Percentiles rank a stretch among this genome's conserved stretches.
These are phyloP conservation scores for Folsomia manolachei DNA, from an alignment of 2,888 invertebrate species.

Conservation along the genomic window DNA sequence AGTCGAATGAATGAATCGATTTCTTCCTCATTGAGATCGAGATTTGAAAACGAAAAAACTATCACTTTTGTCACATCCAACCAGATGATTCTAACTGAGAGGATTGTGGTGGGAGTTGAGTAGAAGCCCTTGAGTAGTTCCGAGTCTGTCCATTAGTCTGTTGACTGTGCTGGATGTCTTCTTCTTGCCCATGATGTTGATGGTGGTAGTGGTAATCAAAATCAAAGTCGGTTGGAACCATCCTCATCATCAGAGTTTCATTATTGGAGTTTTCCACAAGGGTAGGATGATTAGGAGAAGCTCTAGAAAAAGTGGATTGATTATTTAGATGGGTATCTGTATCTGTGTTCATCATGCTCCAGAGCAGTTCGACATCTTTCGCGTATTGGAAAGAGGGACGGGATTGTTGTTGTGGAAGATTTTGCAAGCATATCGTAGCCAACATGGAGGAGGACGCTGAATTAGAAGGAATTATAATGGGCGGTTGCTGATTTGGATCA, in stretches of 20 bases:
- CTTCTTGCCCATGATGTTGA: conserved; percentile 2
- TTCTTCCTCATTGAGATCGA: not conserved
- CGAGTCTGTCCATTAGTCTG: not conserved
- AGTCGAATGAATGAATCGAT: not conserved
- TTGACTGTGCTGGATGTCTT: not conserved
- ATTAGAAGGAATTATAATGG: conserved; percentile 25
- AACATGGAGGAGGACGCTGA: conserved; percentile 34
- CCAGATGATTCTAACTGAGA: conserved; percentile 39
- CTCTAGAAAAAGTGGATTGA: not conserved
- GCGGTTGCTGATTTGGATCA: conserved; percentile 34
- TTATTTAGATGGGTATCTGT: not conserved
- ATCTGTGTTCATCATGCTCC: conserved; percentile 24
- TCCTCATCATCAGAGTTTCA: conserved; percentile 32
- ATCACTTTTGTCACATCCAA: conserved; percentile 39
- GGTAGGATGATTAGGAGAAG: not conserved
- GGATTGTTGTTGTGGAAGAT: conserved; percentile 21
- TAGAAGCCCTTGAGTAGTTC: not conserved
- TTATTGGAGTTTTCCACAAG: not conserved
- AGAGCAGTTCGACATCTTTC: conserved; percentile 14
- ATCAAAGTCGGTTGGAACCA: conserved; percentile 19
- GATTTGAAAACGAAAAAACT: not conserved
- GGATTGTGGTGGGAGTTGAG: conserved; percentile 8
- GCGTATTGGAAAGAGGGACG: conserved; percentile 17
- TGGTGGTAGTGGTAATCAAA: not conserved
- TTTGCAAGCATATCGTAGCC: conserved; percentile 22